Conservation (phyloP, 2,113 vertebrate genomes). For the Catharus fuscescens region DNA sequence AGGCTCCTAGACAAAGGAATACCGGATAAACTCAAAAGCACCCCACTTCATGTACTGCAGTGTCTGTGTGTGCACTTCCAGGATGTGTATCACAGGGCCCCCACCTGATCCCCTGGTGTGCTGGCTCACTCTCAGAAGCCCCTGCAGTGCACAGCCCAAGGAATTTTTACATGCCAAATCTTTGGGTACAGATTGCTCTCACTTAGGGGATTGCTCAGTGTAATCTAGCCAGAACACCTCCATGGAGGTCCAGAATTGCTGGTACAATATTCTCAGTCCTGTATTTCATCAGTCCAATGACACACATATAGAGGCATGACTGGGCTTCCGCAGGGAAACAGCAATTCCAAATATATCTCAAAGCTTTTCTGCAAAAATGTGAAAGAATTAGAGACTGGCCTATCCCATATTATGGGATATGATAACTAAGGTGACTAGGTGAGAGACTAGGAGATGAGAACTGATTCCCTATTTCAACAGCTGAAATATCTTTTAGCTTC, state of each 20-base stretch:
- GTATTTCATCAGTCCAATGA: neutral
- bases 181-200: neutral
- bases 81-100: neutral
- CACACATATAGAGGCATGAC: neutral
- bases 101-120: neutral
- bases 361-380: neutral
- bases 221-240: neutral
- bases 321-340: neutral
- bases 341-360: neutral
- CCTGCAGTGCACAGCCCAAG: neutral
- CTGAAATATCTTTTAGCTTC: neutral
- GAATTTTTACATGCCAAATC: neutral
- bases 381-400: neutral
- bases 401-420: neutral
- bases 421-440: neutral
- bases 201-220: neutral
- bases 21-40: neutral
- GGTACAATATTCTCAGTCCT: neutral
- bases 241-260: neutral
- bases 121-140: neutral
- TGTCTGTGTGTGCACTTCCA: neutral
- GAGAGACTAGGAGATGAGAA: neutral
- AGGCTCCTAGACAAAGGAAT: neutral
- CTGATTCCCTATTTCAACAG: neutral
- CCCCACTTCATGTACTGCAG: too few relatives aligned